Percentiles rank a stretch among this genome's conserved stretches.
phyloP scores from a whole-genome alignment of 2,113 vertebrate genomes.

The Struthidea cinerea region DNA sequence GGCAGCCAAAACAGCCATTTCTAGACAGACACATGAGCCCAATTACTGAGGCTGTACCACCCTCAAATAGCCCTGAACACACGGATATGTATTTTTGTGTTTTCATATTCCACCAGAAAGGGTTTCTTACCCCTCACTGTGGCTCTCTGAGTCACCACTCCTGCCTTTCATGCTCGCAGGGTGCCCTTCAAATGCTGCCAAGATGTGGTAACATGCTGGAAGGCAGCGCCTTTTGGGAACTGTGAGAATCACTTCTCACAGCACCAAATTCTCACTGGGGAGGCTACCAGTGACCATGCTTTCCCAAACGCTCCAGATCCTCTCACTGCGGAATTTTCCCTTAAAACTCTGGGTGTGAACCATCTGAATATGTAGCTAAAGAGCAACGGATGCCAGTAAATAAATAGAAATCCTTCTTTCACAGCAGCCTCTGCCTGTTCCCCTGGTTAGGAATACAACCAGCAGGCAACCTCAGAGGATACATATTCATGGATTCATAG shows the following conservation, averaged over 20 bases:
- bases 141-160: not conserved
- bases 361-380: not conserved
- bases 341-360: not conserved
- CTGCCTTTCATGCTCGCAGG: not conserved
- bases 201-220: not conserved
- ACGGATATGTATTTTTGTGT: not conserved
- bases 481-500: slow-evolving; percentile 45
- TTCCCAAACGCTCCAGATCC: not conserved
- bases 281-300: not conserved
- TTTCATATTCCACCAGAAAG: not conserved
- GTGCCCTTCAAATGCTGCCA: not conserved
- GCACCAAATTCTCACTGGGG: not conserved
- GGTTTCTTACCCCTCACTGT: not conserved
- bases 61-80: not conserved
- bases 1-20: not conserved
- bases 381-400: not conserved
- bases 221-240: not conserved
- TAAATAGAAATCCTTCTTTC: not conserved
- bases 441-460: not conserved
- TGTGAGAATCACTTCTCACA: not conserved
- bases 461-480: slow-evolving; percentile 34
- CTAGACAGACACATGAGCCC: not conserved
- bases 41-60: not conserved
- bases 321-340: not conserved
- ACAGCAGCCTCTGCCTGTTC: not conserved